These are phyloP conservation scores for Littorina saxatilis DNA, from an alignment of 1,140 invertebrate genomes.

Conservation along the genomic window DNA sequence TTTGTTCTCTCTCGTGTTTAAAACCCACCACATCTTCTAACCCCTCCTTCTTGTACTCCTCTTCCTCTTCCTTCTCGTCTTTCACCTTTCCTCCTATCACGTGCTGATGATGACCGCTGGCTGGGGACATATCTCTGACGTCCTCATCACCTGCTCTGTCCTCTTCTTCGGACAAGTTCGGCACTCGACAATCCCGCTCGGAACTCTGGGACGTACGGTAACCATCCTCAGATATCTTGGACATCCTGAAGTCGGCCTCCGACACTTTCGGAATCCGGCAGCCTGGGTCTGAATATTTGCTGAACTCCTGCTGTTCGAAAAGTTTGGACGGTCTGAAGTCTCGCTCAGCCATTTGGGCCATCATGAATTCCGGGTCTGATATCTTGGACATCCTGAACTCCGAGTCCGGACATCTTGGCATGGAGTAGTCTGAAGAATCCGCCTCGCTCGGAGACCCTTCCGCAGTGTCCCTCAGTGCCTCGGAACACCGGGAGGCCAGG, in stretches of 20 bases:
- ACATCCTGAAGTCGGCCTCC: too few relatives aligned
- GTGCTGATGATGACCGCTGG: neutral
- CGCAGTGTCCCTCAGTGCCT: neutral
- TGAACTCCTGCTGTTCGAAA: too few relatives aligned
- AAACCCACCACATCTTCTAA: neutral
- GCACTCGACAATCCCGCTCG: neutral
- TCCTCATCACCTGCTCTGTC: neutral
- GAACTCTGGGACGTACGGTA: too few relatives aligned
- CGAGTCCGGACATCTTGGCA: too few relatives aligned
- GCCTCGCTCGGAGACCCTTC: neutral
- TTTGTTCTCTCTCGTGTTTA: neutral
- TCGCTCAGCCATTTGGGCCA: too few relatives aligned
- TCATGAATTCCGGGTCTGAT: too few relatives aligned
- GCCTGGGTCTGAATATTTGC: too few relatives aligned
- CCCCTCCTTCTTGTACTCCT: neutral
- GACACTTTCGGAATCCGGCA: too few relatives aligned
- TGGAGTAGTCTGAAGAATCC: neutral
- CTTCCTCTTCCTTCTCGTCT: neutral
- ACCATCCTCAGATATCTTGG: too few relatives aligned
- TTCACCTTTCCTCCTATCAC: too few relatives aligned
- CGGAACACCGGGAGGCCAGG: conserved; percentile 3
- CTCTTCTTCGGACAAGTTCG: neutral
- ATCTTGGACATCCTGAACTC: too few relatives aligned
- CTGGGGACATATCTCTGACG: neutral
- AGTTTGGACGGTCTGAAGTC: too few relatives aligned